Evolutionary conservation across 2,888 invertebrate species (phyloP).

Genomic region (Campoletis raptor): DNA sequence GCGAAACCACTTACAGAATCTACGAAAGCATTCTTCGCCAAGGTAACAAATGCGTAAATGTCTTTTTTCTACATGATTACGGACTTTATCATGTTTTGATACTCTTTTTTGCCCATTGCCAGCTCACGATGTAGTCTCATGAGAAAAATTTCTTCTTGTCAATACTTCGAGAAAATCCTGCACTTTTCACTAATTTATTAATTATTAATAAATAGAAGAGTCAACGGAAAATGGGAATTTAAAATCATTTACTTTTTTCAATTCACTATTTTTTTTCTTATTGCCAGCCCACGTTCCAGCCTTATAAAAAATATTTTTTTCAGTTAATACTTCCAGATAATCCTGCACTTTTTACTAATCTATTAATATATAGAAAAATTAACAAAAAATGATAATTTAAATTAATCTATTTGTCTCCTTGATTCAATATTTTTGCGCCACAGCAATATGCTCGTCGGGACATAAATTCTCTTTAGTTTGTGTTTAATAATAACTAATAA

Average conservation of each 20-base stretch:
- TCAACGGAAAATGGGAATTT: background rate
- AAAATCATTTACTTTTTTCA: too few relatives aligned
- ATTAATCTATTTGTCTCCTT: background rate
- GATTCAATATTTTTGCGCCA: background rate
- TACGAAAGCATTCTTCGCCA: constrained; percentile 92
- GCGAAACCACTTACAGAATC: constrained; percentile 93
- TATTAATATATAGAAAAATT: background rate
- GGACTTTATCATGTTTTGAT: background rate
- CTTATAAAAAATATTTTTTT: background rate
- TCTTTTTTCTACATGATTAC: background rate
- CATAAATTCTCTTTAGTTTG: background rate
- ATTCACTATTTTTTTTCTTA: background rate
- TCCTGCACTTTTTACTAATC: background rate
- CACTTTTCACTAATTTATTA: background rate
- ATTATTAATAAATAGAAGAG: background rate
- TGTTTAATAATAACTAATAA: background rate
- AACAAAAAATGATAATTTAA: background rate
- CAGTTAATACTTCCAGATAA: background rate
- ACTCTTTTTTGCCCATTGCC: background rate
- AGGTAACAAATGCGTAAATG: constrained; percentile 85
- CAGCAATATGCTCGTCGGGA: background rate
- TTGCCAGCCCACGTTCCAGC: background rate
- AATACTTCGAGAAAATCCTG: background rate
- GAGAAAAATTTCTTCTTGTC: background rate
- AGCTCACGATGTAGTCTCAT: background rate